Conservation (phyloP, 2,888 invertebrate species). For the Neoascia interrupta region DNA sequence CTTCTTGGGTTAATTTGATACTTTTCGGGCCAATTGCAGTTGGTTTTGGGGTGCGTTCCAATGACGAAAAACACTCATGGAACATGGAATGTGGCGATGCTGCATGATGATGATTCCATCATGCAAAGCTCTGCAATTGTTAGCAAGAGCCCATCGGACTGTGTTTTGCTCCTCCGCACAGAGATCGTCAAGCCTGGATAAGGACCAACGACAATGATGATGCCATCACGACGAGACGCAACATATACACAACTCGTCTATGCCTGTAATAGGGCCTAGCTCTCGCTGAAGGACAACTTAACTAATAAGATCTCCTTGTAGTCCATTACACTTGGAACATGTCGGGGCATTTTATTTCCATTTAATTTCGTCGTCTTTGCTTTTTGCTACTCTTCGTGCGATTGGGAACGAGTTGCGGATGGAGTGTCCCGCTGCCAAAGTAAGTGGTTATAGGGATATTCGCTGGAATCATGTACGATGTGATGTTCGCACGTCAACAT, state of each 20-base stretch:
- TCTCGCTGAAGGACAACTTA: slow-evolving; percentile 69
- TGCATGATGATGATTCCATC: slow-evolving; percentile 60
- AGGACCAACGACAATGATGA: slow-evolving; percentile 57
- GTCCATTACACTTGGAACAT: slow-evolving; percentile 66
- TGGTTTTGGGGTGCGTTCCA: no score
- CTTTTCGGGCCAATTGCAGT: slow-evolving; percentile 57
- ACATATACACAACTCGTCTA: slow-evolving; percentile 11
- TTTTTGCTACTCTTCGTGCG: slow-evolving; percentile 34
- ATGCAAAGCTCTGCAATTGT: slow-evolving; percentile 52
- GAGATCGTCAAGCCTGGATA: no score
- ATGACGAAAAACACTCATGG: no score
- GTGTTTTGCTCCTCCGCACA: no score
- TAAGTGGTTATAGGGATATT: slow-evolving; percentile 65
- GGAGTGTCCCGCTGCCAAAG: no score
- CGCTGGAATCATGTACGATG: slow-evolving; percentile 66
- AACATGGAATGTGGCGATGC: no score
- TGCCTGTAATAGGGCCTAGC: slow-evolving; percentile 51
- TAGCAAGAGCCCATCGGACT: not conserved
- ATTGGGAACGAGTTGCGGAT: no score
- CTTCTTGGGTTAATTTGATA: slow-evolving; percentile 46
- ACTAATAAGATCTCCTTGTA: slow-evolving; percentile 70
- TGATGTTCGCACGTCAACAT: slow-evolving; percentile 69
- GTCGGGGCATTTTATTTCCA: slow-evolving; percentile 70
- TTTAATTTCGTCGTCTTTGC: slow-evolving; percentile 65
- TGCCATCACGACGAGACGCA: slow-evolving; percentile 62